phyloP scores from a whole-genome alignment of 2,888 invertebrate species.

The Cryptophagus acutangulus region DNA sequence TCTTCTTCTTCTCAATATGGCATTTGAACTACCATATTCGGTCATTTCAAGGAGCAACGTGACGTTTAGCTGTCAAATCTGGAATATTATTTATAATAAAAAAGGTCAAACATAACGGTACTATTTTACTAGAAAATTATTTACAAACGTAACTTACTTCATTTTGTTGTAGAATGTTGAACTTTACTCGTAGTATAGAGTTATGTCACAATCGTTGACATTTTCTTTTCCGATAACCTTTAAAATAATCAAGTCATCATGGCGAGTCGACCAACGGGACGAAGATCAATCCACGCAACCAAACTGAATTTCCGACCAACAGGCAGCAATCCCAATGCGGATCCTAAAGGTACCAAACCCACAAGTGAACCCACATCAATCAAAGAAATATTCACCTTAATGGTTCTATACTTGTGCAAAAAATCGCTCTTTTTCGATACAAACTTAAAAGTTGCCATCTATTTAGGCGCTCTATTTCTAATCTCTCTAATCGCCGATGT shows the following conservation, averaged over 20 bases:
- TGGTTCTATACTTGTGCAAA: slow-evolving; percentile 82
- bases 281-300: slow-evolving; percentile 35
- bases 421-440: slow-evolving; percentile 82
- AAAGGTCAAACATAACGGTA: too few relatives aligned
- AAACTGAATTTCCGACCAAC: slow-evolving; percentile 59
- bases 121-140: too few relatives aligned
- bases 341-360: slow-evolving; percentile 67
- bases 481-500: slow-evolving; percentile 84
- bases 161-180: too few relatives aligned
- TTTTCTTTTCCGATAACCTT: neutral
- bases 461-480: slow-evolving; percentile 75
- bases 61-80: too few relatives aligned
- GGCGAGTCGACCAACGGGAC: slow-evolving; percentile 36
- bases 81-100: too few relatives aligned
- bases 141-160: too few relatives aligned
- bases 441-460: slow-evolving; percentile 78
- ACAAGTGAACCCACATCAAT: slow-evolving; percentile 80
- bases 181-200: too few relatives aligned
- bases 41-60: too few relatives aligned
- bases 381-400: slow-evolving; percentile 72
- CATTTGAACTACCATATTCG: too few relatives aligned
- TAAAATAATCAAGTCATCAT: slow-evolving; percentile 25
- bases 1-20: too few relatives aligned
- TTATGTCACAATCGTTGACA: too few relatives aligned
- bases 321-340: slow-evolving; percentile 42